Percentiles rank a stretch among this genome's conserved stretches.
Conservation (phyloP, 2,797 vertebrate genomes). For the Argyrosomus regius region DNA sequence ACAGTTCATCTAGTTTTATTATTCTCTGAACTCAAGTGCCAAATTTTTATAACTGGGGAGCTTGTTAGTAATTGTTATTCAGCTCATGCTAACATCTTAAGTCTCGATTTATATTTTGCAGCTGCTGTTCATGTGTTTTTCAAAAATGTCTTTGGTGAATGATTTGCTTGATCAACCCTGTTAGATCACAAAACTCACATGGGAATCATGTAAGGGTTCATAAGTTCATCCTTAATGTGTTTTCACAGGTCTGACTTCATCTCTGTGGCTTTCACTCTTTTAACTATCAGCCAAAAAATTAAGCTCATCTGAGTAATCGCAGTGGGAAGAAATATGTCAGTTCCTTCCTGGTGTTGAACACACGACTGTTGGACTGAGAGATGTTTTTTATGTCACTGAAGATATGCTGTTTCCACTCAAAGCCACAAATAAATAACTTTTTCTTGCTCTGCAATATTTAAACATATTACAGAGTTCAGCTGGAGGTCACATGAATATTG, state of each 20-base stretch:
- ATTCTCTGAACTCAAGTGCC: background rate
- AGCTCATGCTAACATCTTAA: background rate
- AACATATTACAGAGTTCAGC: conserved; percentile 39
- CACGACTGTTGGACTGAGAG: conserved; percentile 2
- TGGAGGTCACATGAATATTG: conserved; percentile 42
- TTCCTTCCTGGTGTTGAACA: background rate
- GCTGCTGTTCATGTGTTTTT: conserved; percentile 7
- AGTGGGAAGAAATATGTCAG: conserved; percentile 1
- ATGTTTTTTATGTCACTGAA: background rate
- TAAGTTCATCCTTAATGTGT: conserved; percentile 23
- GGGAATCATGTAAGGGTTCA: conserved; percentile 19
- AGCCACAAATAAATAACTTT: conserved; percentile 14
- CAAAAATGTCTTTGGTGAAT: conserved; percentile 31
- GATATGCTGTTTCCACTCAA: conserved; percentile 1
- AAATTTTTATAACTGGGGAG: conserved; percentile 3
- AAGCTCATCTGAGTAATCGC: background rate
- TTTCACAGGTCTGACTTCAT: conserved; percentile 11
- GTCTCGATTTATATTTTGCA: background rate
- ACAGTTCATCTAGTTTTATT: background rate
- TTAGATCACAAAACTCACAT: background rate
- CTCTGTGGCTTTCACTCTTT: conserved; percentile 6
- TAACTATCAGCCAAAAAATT: conserved; percentile 10
- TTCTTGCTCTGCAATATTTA: background rate
- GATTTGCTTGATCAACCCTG: conserved; percentile 2
- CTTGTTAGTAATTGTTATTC: conserved; percentile 19